These are phyloP conservation scores for Manis javanica DNA, from an alignment of 2,797 vertebrate species.

Conservation along the genomic window DNA sequence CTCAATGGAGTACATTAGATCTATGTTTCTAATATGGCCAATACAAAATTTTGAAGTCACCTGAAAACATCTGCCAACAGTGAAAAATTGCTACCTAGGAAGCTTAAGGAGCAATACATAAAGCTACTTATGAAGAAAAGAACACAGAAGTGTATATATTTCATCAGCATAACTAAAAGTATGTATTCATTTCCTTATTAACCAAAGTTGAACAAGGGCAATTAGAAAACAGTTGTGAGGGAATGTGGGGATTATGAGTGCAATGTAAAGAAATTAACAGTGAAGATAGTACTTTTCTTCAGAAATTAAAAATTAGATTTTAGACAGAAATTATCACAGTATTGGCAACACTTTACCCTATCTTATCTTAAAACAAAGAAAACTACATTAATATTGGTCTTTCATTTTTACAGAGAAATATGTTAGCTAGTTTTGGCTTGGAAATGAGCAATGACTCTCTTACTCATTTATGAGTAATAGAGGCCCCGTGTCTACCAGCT, in stretches of 20 bases:
- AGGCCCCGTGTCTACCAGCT: neutral
- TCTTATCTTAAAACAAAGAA: neutral
- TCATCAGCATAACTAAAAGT: neutral
- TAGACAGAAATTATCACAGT: constrained; percentile 7
- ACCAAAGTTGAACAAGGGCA: neutral
- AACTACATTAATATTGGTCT: neutral
- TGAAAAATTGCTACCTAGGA: neutral
- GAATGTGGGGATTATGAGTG: neutral
- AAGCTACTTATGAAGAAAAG: constrained; percentile 18
- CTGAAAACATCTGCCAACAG: neutral
- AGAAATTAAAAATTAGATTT: constrained; percentile 24
- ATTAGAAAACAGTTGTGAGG: neutral
- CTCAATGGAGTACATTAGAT: neutral
- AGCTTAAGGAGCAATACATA: neutral
- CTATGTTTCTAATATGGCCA: constrained; percentile 9
- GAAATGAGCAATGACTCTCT: neutral
- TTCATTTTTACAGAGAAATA: constrained; percentile 7
- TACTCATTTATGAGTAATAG: neutral
- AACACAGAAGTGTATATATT: neutral
- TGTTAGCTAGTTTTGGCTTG: neutral
- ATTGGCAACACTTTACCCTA: neutral
- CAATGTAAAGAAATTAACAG: neutral
- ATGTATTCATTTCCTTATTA: neutral
- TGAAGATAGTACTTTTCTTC: neutral
- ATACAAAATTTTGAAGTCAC: neutral